These are phyloP conservation scores for Ladona fulva DNA, from an alignment of 1,140 invertebrate genomes.

Conservation along the genomic window DNA sequence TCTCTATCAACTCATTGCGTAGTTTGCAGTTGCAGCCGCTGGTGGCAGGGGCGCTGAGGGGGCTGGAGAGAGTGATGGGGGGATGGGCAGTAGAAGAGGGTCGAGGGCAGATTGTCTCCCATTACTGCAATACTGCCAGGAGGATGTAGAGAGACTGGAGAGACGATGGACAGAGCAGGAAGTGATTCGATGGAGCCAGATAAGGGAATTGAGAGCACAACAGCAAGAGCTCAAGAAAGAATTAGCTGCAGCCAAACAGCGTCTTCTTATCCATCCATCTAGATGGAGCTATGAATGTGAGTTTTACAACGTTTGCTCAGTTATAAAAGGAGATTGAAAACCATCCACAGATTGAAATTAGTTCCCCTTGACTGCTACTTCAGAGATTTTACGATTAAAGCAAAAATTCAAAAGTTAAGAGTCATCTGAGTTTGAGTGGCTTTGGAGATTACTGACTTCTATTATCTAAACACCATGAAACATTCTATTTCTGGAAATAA, in stretches of 20 bases:
- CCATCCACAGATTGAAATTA: too few relatives aligned
- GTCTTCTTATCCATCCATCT: slow-evolving; percentile 43
- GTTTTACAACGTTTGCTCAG: too few relatives aligned
- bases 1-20: not conserved
- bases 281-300: slow-evolving; percentile 53
- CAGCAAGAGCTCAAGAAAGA: slow-evolving; percentile 45
- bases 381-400: too few relatives aligned
- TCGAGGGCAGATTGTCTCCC: not conserved
- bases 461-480: too few relatives aligned
- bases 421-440: too few relatives aligned
- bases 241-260: slow-evolving; percentile 36
- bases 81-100: not conserved
- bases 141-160: slow-evolving; percentile 46
- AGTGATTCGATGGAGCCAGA: slow-evolving; percentile 35
- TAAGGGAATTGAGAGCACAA: slow-evolving; percentile 41
- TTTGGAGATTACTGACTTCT: too few relatives aligned
- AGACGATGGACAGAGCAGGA: slow-evolving; percentile 38
- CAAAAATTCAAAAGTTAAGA: too few relatives aligned
- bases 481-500: too few relatives aligned
- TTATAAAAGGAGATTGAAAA: too few relatives aligned
- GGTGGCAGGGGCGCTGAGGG: not conserved
- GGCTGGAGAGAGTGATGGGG: not conserved
- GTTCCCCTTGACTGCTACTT: too few relatives aligned
- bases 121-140: slow-evolving; percentile 41
- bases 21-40: slow-evolving; percentile 6